Evolutionary conservation across 2,888 invertebrate species (phyloP).

Genomic region (Trachelus stipa): DNA sequence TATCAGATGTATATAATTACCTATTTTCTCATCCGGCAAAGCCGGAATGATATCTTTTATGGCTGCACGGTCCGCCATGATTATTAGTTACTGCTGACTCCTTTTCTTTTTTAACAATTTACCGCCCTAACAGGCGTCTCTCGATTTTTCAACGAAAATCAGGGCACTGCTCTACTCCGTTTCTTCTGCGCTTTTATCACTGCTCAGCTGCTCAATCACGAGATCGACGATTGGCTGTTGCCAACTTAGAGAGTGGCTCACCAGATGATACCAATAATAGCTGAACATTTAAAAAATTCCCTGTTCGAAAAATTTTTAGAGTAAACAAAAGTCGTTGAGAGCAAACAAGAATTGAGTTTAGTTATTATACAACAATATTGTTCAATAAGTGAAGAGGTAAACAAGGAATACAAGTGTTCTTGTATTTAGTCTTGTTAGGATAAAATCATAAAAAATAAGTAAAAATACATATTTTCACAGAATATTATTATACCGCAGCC

Average conservation of each 20-base stretch:
- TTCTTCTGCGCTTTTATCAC: slow-evolving; percentile 15
- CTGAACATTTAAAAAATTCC: slow-evolving; percentile 1
- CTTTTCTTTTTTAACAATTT: slow-evolving; percentile 19
- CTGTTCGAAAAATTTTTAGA: background rate
- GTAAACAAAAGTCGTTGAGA: too few relatives aligned
- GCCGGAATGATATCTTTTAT: slow-evolving; percentile 81
- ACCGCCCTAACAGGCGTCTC: slow-evolving; percentile 23
- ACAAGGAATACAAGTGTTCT: background rate
- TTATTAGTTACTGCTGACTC: slow-evolving; percentile 14
- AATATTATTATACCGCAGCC: background rate
- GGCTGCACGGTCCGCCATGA: slow-evolving; percentile 57
- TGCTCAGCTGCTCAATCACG: slow-evolving; percentile 55
- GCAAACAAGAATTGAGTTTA: background rate
- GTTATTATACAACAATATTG: background rate
- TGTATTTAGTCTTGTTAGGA: background rate
- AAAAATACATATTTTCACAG: background rate
- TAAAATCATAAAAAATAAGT: background rate
- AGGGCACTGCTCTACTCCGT: slow-evolving; percentile 2
- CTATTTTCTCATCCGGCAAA: slow-evolving; percentile 87
- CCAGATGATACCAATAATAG: background rate
- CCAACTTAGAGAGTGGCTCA: slow-evolving; percentile 14
- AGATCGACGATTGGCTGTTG: slow-evolving; percentile 35
- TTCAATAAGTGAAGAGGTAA: background rate
- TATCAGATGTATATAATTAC: slow-evolving; percentile 68
- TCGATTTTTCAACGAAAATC: slow-evolving; percentile 10